Base-by-base conservation (phyloP, 2,888 invertebrate species). In the Meiosimyza platycephala region DNA sequence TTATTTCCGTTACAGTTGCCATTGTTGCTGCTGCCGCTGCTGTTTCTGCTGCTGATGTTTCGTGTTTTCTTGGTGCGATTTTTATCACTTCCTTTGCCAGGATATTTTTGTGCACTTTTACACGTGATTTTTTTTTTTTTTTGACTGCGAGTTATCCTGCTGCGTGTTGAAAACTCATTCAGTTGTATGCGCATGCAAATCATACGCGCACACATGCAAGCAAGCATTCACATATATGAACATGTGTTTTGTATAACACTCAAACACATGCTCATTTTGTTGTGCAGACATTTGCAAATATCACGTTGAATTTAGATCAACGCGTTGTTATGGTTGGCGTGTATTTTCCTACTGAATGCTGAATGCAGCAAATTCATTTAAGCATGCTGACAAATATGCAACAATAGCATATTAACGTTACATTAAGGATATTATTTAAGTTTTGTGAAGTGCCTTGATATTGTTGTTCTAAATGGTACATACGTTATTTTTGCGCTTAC, bases 251-350 rank as follows among this genome's bases (percentile, higher is more conserved):
- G 9, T 40, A 40, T 40, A 40, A 40, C 40, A 40, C 40, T 9
- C 40, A 40, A 7, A 40, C 9, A 6, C 40, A 40, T 7, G 40
- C 40, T 40, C 40, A 40, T 40, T 40, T 40, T 9, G 50, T 22
- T 18, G 22, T 55, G 57, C 59, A 12, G 48, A 28, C 15, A 68
- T 68, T 59, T 68, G 16, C 59, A 48, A 59, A 59, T 48, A 59
- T 57, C 68, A 59, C 68, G 59, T 28, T 40, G 40, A 40, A 40
- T 40, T 40, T 9, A 40, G 40, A 40, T 40, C 40, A 40, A 7
- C 40, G 40, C 9, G 40, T 40, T 40, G 40, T 40, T 40, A 40
- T 40, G 1, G 40, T 40, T 40, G 40, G 40, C 40, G 40, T 40
- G 40, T 9, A 6, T 40, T 40, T 40, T 40, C 1, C 6, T 9